Evolutionary conservation across 2,888 invertebrate species (phyloP), one percentile per base, ranked within the genome.

Genomic region (Acrocera orbiculus): DNA sequence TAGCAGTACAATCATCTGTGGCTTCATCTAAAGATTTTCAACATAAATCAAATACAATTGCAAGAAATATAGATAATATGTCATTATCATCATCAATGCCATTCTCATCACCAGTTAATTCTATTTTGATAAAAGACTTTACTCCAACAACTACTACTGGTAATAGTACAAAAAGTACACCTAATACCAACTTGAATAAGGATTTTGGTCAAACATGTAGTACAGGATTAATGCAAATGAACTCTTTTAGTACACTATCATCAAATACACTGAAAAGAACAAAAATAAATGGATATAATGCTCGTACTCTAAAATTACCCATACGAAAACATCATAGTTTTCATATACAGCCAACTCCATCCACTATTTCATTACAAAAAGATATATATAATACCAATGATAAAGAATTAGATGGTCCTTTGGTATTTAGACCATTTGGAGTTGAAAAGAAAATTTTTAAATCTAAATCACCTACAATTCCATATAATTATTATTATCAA

Each of bases 271-370:
- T n/a, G n/a, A n/a, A n/a, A n/a, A n/a, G n/a, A n/a, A n/a, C n/a
- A 15, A 34, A 34, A 16, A 28, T 23, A 16, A 28, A 28, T 8
- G 35, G 44, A 9, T 46, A 44, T 30, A 37, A 48, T 25, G 51
- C 48, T 28, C 48, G 54, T 4, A 56, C 57, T 19, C 46, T 57
- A 36, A 54, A 52, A 23, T 38, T 58, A 38, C 60, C 60, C 8
- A 34, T 60, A 39, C 57, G 59, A 17, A 60, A 60, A 48, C 58
- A 61, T 48, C 60, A 60, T 42, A 58, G 56, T 38, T 60, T 60
- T 44, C 58, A 61, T 44, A 58, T 60, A 36, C 58, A 60, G 33
- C 53, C 57, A 42, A 58, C 56, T 28, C 53, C 56, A 35, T 51
- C 52, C 32, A 56, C 54, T 39, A 40, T 45, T 16, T 45, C 39